A percentile compares a stretch with the other conserved stretches of the same genome.
Evolutionary conservation across 2,888 invertebrate species (phyloP).

Genomic region (Leucoptera coffeella): DNA sequence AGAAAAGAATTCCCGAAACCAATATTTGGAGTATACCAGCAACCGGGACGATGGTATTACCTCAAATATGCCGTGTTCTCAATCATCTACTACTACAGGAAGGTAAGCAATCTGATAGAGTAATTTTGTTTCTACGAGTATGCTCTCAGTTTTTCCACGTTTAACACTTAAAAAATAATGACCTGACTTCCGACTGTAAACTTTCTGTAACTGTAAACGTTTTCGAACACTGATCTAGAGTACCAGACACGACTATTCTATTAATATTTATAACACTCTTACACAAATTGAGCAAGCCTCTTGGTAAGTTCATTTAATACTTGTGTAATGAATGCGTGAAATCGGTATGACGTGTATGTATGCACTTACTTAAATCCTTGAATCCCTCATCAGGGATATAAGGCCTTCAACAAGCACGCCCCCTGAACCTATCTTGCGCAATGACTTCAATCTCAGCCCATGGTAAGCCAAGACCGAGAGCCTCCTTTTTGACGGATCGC

Average conservation of each 20-base stretch:
- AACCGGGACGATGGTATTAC: constrained; percentile 58
- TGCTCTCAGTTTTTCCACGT: neutral
- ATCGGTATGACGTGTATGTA: too few species aligned
- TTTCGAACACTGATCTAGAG: constrained; percentile 15
- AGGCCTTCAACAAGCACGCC: too few species aligned
- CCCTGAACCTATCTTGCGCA: too few species aligned
- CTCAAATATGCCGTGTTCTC: constrained; percentile 55
- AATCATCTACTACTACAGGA: constrained; percentile 43
- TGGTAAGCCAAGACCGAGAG: too few species aligned
- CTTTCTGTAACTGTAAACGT: neutral
- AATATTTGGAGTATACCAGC: constrained; percentile 54
- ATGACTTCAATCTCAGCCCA: too few species aligned
- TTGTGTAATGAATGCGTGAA: too few species aligned
- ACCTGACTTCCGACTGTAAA: neutral
- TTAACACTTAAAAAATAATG: neutral
- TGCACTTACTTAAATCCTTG: too few species aligned
- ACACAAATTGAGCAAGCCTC: too few species aligned
- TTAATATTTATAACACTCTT: too few species aligned
- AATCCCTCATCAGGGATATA: too few species aligned
- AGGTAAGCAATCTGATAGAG: constrained; percentile 24
- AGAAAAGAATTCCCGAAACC: constrained; percentile 31
- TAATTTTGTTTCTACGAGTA: neutral
- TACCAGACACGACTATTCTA: constrained; percentile 17
- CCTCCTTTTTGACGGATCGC: too few species aligned
- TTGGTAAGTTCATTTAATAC: too few species aligned